phyloP scores from a whole-genome alignment of 2,113 vertebrate species.

The Tachycineta bicolor region DNA sequence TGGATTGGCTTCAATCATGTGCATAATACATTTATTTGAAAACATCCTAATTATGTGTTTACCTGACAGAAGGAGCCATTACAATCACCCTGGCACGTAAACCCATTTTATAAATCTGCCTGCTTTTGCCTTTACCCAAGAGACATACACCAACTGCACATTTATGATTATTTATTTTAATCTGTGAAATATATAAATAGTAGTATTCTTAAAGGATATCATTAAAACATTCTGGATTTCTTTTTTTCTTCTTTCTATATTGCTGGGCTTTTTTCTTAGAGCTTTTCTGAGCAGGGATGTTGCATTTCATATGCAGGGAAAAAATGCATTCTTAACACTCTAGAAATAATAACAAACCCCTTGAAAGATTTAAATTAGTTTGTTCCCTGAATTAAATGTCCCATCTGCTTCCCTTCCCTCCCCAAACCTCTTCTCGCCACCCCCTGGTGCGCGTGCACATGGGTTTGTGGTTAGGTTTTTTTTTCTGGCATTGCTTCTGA shows the following conservation, averaged over 20 bases:
- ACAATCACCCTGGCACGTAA: slow-evolving; percentile 50
- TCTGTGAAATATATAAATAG: slow-evolving; percentile 33
- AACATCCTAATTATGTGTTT: slow-evolving; percentile 72
- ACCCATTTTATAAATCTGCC: slow-evolving; percentile 51
- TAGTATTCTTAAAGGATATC: background rate
- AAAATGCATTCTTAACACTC: slow-evolving; percentile 41
- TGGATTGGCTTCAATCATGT: slow-evolving; percentile 68
- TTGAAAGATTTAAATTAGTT: slow-evolving; percentile 60
- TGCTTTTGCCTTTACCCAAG: slow-evolving; percentile 54
- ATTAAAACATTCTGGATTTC: slow-evolving; percentile 16
- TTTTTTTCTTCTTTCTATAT: background rate
- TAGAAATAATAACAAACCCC: slow-evolving; percentile 59
- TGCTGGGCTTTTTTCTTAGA: background rate
- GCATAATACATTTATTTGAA: slow-evolving; percentile 71
- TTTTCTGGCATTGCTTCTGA: background rate
- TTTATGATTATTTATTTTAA: slow-evolving; percentile 45
- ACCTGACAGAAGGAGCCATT: slow-evolving; percentile 68
- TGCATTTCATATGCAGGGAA: slow-evolving; percentile 23
- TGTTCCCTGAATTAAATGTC: slow-evolving; percentile 65
- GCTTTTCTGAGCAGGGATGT: background rate
- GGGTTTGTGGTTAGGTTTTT: background rate
- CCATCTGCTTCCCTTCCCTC: slow-evolving; percentile 61
- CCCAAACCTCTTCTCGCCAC: slow-evolving; percentile 13
- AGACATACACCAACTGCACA: slow-evolving; percentile 39
- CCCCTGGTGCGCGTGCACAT: background rate